Evolutionary conservation across 2,888 invertebrate species (phyloP).

Genomic region (Sesamia inferens): DNA sequence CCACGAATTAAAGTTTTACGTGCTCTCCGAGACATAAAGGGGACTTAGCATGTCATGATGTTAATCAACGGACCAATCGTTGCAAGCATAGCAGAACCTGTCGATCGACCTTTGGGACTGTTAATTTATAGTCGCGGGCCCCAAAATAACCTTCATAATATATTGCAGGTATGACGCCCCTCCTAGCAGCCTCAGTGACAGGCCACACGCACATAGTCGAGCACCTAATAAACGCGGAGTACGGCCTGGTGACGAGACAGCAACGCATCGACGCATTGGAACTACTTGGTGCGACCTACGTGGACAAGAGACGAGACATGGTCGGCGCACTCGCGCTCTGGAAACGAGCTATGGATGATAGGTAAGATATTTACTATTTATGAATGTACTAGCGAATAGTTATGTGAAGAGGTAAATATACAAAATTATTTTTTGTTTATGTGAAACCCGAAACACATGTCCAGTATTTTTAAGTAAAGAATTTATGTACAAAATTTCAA

Average conservation of each 20-base stretch:
- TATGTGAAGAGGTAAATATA: not conserved
- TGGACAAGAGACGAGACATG: slow-evolving; percentile 99
- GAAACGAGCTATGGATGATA: slow-evolving; percentile 97
- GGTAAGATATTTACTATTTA: slow-evolving; percentile 84
- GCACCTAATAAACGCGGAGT: slow-evolving; percentile 94
- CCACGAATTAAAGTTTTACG: no score
- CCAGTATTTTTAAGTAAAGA: no score
- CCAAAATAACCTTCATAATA: not conserved
- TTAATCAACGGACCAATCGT: not conserved
- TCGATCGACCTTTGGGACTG: not conserved
- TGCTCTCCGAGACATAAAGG: not conserved
- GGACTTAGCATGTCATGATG: not conserved
- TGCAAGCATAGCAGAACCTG: not conserved
- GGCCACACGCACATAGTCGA: slow-evolving; percentile 98
- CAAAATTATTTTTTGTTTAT: no score
- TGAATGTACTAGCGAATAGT: not conserved
- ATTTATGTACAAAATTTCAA: no score
- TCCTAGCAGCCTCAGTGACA: slow-evolving; percentile 97
- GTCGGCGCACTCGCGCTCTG: slow-evolving; percentile 96
- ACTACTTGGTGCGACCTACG: slow-evolving; percentile 97
- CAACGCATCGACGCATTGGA: slow-evolving; percentile 97
- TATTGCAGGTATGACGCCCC: slow-evolving; percentile 95
- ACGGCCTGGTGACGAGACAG: slow-evolving; percentile 93
- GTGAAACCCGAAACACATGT: no score
- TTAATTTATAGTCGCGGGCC: not conserved